phyloP scores from a whole-genome alignment of 2,888 invertebrate species.

The Tenodera sinensis region DNA sequence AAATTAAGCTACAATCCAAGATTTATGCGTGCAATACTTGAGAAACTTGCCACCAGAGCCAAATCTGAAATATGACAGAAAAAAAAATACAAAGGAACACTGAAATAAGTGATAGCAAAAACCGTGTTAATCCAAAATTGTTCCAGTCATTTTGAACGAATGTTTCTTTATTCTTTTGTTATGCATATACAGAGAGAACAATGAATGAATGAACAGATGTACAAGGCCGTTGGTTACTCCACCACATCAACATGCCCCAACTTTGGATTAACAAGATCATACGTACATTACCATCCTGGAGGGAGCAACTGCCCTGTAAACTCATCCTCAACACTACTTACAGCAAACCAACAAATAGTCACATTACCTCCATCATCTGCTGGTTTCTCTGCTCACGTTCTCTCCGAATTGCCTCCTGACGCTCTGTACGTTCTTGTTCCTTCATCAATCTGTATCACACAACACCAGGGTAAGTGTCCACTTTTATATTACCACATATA shows the following conservation, averaged over 20 bases:
- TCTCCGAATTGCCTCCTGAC: constrained; percentile 76
- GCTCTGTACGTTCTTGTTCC: constrained; percentile 74
- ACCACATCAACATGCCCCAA: too few species aligned
- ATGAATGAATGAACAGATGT: too few species aligned
- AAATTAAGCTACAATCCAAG: constrained; percentile 10
- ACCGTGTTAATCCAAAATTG: background rate
- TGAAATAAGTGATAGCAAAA: background rate
- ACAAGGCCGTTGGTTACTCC: too few species aligned
- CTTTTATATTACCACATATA: too few species aligned
- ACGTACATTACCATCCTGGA: background rate
- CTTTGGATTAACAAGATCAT: constrained; percentile 11
- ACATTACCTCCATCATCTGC: constrained; percentile 79
- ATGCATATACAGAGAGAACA: too few species aligned
- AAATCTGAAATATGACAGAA: background rate
- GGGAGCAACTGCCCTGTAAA: background rate
- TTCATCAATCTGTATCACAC: constrained; percentile 51
- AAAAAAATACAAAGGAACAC: background rate
- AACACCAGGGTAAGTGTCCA: background rate
- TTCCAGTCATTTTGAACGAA: background rate
- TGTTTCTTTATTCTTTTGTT: too few species aligned
- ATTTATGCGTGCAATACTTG: background rate
- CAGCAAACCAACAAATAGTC: background rate
- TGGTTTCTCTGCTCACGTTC: constrained; percentile 79
- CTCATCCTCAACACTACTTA: background rate
- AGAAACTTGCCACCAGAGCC: background rate